Evolutionary conservation across 1,140 invertebrate genomes (phyloP).

Genomic region (Aphelenchoides avenae): DNA sequence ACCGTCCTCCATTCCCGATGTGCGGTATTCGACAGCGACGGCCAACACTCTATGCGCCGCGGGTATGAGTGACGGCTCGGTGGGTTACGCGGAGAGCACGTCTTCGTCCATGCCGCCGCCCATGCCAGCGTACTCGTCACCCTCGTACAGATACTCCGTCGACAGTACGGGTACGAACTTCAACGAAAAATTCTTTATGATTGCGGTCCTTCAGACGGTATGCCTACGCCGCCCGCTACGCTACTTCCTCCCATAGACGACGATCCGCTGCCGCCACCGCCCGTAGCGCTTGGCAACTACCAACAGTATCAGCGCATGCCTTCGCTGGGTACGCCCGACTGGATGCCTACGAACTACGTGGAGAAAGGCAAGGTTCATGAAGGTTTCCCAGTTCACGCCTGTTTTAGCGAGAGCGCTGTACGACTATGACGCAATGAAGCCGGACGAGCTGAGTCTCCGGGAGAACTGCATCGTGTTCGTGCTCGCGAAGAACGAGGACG

Average conservation of each 20-base stretch:
- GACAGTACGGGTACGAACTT: conserved; percentile 14
- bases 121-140: too few relatives aligned
- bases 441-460: conserved; percentile 94
- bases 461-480: conserved; percentile 98
- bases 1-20: conserved; percentile 8
- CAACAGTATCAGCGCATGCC: too few relatives aligned
- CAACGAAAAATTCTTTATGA: not conserved
- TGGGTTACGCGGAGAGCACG: too few relatives aligned
- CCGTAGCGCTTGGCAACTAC: not conserved
- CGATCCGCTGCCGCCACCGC: conserved; percentile 17
- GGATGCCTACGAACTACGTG: conserved; percentile 29
- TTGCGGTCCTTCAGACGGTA: conserved; percentile 7
- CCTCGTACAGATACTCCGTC: too few relatives aligned
- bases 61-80: too few relatives aligned
- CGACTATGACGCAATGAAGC: conserved; percentile 95
- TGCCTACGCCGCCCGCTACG: conserved; percentile 11
- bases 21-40: too few relatives aligned
- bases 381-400: not conserved
- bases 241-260: conserved; percentile 11
- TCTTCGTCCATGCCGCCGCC: too few relatives aligned
- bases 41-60: too few relatives aligned
- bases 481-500: conserved; percentile 98
- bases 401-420: conserved; percentile 89
- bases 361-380: conserved; percentile 26
- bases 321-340: not conserved